Conservation (phyloP, 2,113 vertebrate species). For the Apeltes quadracus region DNA sequence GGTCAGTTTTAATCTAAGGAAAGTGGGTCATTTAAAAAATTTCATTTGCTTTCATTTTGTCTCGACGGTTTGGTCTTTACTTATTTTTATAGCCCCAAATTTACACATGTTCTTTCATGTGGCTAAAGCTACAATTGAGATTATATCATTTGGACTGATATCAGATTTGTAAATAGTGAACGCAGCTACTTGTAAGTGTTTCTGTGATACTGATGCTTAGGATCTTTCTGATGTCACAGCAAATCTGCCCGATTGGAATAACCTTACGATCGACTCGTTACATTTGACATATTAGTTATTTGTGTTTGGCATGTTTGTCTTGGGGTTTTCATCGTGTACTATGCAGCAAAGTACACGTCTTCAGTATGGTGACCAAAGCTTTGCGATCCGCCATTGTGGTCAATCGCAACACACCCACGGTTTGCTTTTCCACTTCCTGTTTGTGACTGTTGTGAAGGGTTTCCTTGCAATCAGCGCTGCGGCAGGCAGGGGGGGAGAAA, state of each 20-base stretch:
- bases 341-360: slow-evolving; percentile 14
- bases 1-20: slow-evolving; percentile 53
- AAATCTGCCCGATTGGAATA: not conserved
- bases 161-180: not conserved
- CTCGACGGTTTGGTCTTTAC: not conserved
- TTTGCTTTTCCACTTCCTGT: slow-evolving; percentile 78
- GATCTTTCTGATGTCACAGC: not conserved
- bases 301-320: not conserved
- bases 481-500: slow-evolving; percentile 66
- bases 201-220: not conserved
- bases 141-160: not conserved
- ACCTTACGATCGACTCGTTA: not conserved
- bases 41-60: slow-evolving; percentile 5
- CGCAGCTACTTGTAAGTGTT: not conserved
- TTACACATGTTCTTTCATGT: not conserved
- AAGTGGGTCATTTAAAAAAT: slow-evolving; percentile 28
- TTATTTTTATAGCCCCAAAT: not conserved
- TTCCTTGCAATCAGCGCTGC: slow-evolving; percentile 88
- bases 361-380: slow-evolving; percentile 39
- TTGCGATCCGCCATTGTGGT: slow-evolving; percentile 59
- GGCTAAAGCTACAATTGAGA: not conserved
- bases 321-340: not conserved
- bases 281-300: not conserved
- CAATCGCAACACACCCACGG: slow-evolving; percentile 57
- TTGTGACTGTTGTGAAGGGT: slow-evolving; percentile 82